phyloP scores from a whole-genome alignment of 2,888 invertebrate species.

The Nycteola revayana region DNA sequence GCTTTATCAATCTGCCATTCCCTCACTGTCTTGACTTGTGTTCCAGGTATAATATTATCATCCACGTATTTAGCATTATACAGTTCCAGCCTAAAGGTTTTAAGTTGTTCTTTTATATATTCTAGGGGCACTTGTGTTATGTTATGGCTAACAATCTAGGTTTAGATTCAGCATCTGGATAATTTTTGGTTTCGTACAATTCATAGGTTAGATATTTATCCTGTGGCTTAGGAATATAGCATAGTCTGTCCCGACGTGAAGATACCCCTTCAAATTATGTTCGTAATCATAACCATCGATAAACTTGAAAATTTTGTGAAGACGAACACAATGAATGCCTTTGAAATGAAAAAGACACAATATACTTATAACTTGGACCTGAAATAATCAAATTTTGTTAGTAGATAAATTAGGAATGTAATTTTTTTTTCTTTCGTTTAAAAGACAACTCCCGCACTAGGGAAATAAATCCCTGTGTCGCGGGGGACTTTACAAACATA shows the following conservation, averaged over 20 bases:
- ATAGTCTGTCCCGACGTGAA: slow-evolving; percentile 66
- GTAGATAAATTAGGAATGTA: too few relatives aligned
- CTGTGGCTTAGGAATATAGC: slow-evolving; percentile 61
- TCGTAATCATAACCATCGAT: slow-evolving; percentile 63
- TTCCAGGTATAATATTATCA: slow-evolving; percentile 58
- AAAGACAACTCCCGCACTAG: too few relatives aligned
- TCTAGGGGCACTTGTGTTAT: slow-evolving; percentile 61
- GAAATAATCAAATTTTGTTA: slow-evolving; percentile 24
- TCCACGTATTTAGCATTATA: slow-evolving; percentile 58
- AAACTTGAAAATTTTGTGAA: slow-evolving; percentile 61
- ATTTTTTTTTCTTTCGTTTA: too few relatives aligned
- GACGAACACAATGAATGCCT: slow-evolving; percentile 42
- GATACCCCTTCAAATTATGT: slow-evolving; percentile 52
- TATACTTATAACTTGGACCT: slow-evolving; percentile 32
- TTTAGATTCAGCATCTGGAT: slow-evolving; percentile 40
- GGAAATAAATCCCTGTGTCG: too few relatives aligned
- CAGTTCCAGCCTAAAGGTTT: slow-evolving; percentile 50
- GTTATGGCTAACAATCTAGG: slow-evolving; percentile 57
- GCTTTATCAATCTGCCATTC: slow-evolving; percentile 70
- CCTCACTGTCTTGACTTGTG: slow-evolving; percentile 56
- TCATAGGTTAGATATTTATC: slow-evolving; percentile 60
- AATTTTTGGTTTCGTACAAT: slow-evolving; percentile 60
- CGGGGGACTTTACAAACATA: too few relatives aligned
- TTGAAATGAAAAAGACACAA: slow-evolving; percentile 25
- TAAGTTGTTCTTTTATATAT: slow-evolving; percentile 61